A percentile compares a stretch with the other conserved stretches of the same genome.
phyloP scores from a whole-genome alignment of 2,888 invertebrate genomes.

The Timema podura region DNA sequence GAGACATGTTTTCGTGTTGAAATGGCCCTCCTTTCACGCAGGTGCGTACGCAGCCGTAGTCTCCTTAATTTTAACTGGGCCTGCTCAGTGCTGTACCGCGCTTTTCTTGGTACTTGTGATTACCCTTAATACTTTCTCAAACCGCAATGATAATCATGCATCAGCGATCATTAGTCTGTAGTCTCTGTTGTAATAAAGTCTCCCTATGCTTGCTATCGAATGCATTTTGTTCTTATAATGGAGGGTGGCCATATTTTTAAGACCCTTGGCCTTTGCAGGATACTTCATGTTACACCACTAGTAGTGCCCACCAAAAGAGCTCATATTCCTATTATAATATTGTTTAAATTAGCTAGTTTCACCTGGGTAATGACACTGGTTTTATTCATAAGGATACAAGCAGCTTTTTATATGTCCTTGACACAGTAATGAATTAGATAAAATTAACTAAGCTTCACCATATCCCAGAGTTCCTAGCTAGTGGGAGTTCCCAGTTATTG shows the following conservation, averaged over 20 bases:
- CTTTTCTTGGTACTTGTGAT: conserved; percentile 33
- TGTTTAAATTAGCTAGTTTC: too few relatives aligned
- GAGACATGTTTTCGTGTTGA: conserved; percentile 36
- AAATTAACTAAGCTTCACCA: neutral
- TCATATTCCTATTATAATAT: too few relatives aligned
- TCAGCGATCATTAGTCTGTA: neutral
- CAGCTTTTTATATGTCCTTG: neutral
- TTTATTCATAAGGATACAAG: too few relatives aligned
- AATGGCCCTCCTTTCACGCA: conserved; percentile 62
- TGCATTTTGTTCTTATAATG: conserved; percentile 21
- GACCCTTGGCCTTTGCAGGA: conserved; percentile 11
- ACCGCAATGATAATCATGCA: conserved; percentile 23
- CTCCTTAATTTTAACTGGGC: conserved; percentile 80
- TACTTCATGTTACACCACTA: too few relatives aligned
- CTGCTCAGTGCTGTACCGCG: conserved; percentile 68
- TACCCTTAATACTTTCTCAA: conserved; percentile 27
- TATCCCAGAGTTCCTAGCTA: conserved; percentile 32
- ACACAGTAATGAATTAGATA: neutral
- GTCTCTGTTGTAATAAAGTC: conserved; percentile 17
- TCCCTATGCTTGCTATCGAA: conserved; percentile 17
- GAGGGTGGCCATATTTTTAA: conserved; percentile 28
- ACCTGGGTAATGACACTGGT: neutral
- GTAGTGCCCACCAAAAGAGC: too few relatives aligned
- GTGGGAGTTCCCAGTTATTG: conserved; percentile 33
- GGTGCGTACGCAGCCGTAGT: conserved; percentile 96